Percentiles rank a stretch among this genome's conserved stretches.
phyloP scores from a whole-genome alignment of 2,797 vertebrate species.

The Megalops cyprinoides region DNA sequence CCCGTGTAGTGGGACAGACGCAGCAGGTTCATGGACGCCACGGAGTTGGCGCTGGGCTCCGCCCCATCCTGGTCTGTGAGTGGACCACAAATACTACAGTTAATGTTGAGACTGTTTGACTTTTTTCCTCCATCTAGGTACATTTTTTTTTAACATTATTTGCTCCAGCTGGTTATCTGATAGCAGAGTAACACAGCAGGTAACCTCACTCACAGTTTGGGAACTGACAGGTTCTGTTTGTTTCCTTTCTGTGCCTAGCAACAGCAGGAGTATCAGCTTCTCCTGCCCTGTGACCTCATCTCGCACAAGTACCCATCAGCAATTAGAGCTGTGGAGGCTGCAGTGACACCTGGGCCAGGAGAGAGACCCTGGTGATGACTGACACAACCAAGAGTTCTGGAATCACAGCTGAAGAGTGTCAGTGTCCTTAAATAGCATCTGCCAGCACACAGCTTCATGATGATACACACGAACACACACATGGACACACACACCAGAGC shows the following conservation, averaged over 20 bases:
- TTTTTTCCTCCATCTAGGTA: background rate
- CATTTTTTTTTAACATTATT: background rate
- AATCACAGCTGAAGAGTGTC: background rate
- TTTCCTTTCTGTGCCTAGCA: conserved; percentile 60
- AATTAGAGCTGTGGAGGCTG: conserved; percentile 16
- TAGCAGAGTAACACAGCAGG: conserved; percentile 1
- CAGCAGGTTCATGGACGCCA: conserved; percentile 84
- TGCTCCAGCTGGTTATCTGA: background rate
- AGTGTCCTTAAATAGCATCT: background rate
- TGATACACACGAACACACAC: too few relatives aligned
- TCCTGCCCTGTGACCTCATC: conserved; percentile 57
- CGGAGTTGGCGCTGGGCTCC: conserved; percentile 88
- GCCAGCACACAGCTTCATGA: too few relatives aligned
- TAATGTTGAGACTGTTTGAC: background rate
- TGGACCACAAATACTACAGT: background rate
- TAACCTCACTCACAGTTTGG: conserved; percentile 49
- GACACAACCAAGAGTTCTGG: conserved; percentile 28
- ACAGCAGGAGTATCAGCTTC: conserved; percentile 59
- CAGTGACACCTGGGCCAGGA: conserved; percentile 23
- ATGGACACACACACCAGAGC: background rate
- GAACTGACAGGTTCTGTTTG: conserved; percentile 61
- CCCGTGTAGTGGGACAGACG: conserved; percentile 83
- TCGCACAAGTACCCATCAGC: conserved; percentile 33
- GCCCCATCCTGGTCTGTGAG: conserved; percentile 89
- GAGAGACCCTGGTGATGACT: conserved; percentile 33